Base-by-base conservation (phyloP, 2,888 invertebrate species). In the Acanthosoma haemorrhoidale region DNA sequence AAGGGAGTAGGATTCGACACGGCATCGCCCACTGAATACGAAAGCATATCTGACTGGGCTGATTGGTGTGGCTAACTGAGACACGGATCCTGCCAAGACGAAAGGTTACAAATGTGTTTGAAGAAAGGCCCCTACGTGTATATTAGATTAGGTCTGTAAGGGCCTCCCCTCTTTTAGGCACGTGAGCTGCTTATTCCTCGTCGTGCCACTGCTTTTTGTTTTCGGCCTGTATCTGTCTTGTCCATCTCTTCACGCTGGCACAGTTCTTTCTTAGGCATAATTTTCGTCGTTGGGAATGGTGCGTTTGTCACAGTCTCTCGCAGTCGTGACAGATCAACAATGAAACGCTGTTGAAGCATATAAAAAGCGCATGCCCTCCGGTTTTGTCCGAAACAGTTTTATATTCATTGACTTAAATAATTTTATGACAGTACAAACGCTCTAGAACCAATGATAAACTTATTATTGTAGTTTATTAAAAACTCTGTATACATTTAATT, bases 101-200 rank as follows among this genome's bases (percentile, higher is more conserved):
- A 51, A 51, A 25, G 51, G 29, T n/a, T 51, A 51, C 51, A 51
- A 51, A 51, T 51, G 51, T 51, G 51, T 51, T 51, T 51, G 51
- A 51, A 51, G 51, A 51, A 51, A 51, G 51, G 2, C 25, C 51
- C 51, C n/a, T n/a, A 25, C 25, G 51, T 51, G 51, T 51, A 51
- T 51, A 51, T 51, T 51, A 51, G 51, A 51, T 51, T 51, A 51
- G 51, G 51, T 3, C 25, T 25, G 51, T 21, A 25, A 51, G n/a
- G n/a, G 51, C 25, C 11, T n/a, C n/a, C n/a, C n/a, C n/a, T n/a
- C n/a, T n/a, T n/a, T n/a, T n/a, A n/a, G 25, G 51, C 51, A 51
- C 51, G 51, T 51, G 51, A 51, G 3, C 51, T n/a, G n/a, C n/a
- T n/a, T n/a, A n/a, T n/a, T n/a, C n/a, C n/a, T n/a, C n/a, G n/a